These are phyloP conservation scores for Rhabdomys dilectus DNA, from an alignment of 2,113 vertebrate genomes.

Conservation along the genomic window DNA sequence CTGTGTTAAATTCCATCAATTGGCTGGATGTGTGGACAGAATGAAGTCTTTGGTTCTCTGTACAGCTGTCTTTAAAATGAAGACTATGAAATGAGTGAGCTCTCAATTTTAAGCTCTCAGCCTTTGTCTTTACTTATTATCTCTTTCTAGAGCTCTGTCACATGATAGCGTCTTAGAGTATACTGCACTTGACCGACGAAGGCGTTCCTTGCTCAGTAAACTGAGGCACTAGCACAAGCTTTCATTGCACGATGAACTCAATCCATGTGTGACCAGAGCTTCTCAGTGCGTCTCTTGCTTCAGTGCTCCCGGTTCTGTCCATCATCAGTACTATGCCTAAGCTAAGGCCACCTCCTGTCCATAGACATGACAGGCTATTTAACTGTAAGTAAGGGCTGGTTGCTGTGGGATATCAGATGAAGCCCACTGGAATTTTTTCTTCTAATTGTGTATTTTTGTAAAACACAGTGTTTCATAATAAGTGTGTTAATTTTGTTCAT, in stretches of 20 bases:
- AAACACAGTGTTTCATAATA: constrained; percentile 12
- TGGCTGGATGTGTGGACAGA: neutral
- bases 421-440: neutral
- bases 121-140: neutral
- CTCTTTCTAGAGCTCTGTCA: neutral
- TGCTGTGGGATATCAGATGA: neutral
- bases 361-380: neutral
- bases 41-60: neutral
- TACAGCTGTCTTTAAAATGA: constrained; percentile 12
- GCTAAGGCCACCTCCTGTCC: neutral
- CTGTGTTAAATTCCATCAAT: neutral
- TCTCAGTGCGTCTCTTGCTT: neutral
- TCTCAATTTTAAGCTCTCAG: neutral
- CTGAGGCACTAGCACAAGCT: neutral
- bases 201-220: neutral
- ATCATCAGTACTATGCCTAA: too few species aligned
- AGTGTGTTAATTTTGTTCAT: constrained; percentile 47
- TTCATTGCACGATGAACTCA: accelerated
- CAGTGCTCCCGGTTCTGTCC: neutral
- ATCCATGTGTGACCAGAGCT: neutral
- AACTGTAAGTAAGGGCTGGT: neutral
- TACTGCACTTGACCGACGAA: neutral
- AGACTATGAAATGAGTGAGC: neutral
- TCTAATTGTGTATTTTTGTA: neutral
- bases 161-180: neutral